Base-by-base conservation (phyloP, 2,888 invertebrate species). In the Protodeltote pygarga region DNA sequence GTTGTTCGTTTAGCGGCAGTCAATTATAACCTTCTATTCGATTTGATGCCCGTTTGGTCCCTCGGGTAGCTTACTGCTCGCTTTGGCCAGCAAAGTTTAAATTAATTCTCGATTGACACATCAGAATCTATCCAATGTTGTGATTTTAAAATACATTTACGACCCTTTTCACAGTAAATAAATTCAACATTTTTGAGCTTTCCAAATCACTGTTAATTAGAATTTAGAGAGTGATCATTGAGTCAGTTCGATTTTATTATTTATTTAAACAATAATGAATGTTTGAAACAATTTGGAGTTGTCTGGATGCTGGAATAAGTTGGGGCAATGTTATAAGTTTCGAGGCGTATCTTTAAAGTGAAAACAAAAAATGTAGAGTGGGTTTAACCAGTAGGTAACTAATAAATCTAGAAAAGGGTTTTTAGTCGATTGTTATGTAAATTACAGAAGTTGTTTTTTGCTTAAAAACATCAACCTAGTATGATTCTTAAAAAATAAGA, bases 1-100 rank as follows among this genome's bases (percentile, higher is more conserved):
- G 82, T 81, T 86, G 77, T 85, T 87, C 76, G 80, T 70, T 79
- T 79, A 82, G 72, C 73, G 62, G 64, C 62, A 79, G 83, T 85
- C 88, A 88, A 88, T 89, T 88, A 89, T 89, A 85, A 87, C 85
- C 82, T 85, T 84, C 85, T 88, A 87, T 89, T 87, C 81, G 88
- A 89, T 90, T 87, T 88, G 87, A 87, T 86, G 81, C 77, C 83
- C 76, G 83, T 79, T 82, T 73, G 73, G 80, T 88, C 89, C 86
- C 85, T 77, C 68, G 85, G 83, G 89, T 68, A 68, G 65, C 69
- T 69, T 79, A 77, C 73, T 85, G 84, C 77, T 87, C 85, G 83
- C 82, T 87, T 88, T 85, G 82, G 75, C 79, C 77, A 80, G 83
- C 80, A 83, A 89, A 89, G 85, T 89, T 90, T 89, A 88, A 90